Evolutionary conservation across 2,888 invertebrate species (phyloP).

Genomic region (Nomada hirtipes): DNA sequence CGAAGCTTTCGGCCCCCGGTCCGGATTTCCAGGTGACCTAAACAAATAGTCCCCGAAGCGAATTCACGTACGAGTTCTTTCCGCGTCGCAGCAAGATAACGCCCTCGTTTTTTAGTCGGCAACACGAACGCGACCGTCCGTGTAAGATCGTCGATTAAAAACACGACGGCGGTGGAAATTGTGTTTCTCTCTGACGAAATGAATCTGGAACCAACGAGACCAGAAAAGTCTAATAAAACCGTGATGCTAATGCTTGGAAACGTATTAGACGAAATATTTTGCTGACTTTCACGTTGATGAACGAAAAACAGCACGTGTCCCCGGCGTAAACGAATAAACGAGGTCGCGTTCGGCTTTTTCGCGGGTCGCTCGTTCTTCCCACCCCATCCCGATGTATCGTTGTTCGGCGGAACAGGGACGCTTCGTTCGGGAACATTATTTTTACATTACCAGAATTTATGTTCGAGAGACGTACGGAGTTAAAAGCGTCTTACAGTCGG

Average conservation of each 20-base stretch:
- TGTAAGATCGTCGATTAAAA: constrained; percentile 7
- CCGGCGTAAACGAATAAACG: background rate
- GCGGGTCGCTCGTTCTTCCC: too few species aligned
- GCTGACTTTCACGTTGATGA: background rate
- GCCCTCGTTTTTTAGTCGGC: background rate
- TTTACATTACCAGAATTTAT: constrained; percentile 53
- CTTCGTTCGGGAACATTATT: constrained; percentile 54
- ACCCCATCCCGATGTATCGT: constrained; percentile 27
- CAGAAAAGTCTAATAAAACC: background rate
- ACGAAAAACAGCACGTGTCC: background rate
- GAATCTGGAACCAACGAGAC: background rate
- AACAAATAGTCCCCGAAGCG: constrained; percentile 39
- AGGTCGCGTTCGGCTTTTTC: constrained; percentile 14
- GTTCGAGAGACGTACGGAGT: constrained; percentile 21
- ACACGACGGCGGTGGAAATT: background rate
- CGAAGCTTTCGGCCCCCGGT: constrained; percentile 11
- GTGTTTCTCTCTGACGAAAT: too few species aligned
- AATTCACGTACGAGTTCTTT: constrained; percentile 21
- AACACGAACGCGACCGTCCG: background rate
- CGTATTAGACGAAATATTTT: background rate
- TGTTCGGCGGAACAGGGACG: constrained; percentile 18
- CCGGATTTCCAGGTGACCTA: constrained; percentile 32
- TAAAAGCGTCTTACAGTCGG: constrained; percentile 35
- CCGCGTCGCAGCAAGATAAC: background rate
- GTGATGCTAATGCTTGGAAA: too few species aligned